Evolutionary conservation across 2,888 invertebrate genomes (phyloP), one percentile per base, ranked within the genome.

Genomic region (Campoplex capitator): DNA sequence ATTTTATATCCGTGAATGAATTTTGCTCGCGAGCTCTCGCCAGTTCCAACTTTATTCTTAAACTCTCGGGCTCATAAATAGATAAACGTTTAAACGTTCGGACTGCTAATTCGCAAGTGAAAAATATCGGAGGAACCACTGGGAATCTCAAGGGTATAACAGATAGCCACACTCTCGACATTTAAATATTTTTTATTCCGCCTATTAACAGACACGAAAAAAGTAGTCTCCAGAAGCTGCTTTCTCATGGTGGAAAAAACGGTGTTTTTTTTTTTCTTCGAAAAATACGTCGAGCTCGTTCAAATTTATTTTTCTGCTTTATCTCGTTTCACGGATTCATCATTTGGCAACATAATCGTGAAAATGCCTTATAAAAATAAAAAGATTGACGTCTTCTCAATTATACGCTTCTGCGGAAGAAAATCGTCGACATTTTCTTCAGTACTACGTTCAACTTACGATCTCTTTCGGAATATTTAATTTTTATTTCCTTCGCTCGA

Each of bases 31-130:
- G 9, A 35, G 32, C 58, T 62, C 62, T n/a, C n/a, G n/a, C n/a
- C n/a, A n/a, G 54, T 71, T 71, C 62, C 62, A 51, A 51, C 65
- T 54, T 54, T 70, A 23, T n/a, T 75, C 45, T 56, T 45, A 45
- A 75, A 56, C 42, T 56, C 32, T 23, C 13, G n/a, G n/a, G 13
- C 1, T 67, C 32, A 67, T 81, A 81, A 67, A 81, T 67, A 67
- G 67, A 82, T 32, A 9, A 51, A 65, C 45, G 62, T 9, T 51
- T 38, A 32, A 68, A 42, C 51, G 71, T 74, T 62, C 54, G 73
- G 65, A 56, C 11, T 74, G 54, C n/a, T 28, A 42, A 42, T 68
- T 56, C n/a, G 35, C 23, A 28, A 16, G 35, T 38, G 6, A 80
- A 80, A 71, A 38, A 32, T 62, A 65, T 73, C n/a, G 48, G 51